phyloP scores from a whole-genome alignment of 2,888 invertebrate species.

The Drosophila multiciliata region DNA sequence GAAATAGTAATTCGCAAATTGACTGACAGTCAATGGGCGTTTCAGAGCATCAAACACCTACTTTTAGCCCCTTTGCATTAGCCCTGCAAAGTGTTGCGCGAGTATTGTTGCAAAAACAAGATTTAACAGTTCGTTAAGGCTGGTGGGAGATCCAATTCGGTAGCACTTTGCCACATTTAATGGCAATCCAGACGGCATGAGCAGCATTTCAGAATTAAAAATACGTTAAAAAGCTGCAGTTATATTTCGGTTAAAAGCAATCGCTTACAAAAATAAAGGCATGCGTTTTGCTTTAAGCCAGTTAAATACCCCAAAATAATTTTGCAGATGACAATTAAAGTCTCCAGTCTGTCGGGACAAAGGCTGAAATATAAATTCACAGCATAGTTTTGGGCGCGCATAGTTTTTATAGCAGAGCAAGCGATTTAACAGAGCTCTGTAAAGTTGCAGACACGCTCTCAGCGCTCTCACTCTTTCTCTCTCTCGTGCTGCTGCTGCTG shows the following conservation, averaged over 20 bases:
- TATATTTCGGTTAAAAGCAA: constrained; percentile 12
- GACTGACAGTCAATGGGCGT: constrained; percentile 67
- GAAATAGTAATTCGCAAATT: constrained; percentile 73
- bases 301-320: constrained; percentile 32
- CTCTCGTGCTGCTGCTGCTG: constrained; percentile 3
- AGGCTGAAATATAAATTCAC: constrained; percentile 18
- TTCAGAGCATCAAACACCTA: constrained; percentile 48
- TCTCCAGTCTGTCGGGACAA: constrained; percentile 54
- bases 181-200: constrained; percentile 6
- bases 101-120: constrained; percentile 11
- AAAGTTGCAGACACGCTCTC: constrained; percentile 4
- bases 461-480: neutral
- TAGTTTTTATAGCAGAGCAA: constrained; percentile 59
- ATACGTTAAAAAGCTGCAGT: constrained; percentile 29
- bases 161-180: constrained; percentile 4
- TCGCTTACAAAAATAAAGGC: constrained; percentile 38
- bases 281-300: constrained; percentile 38
- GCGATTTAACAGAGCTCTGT: constrained; percentile 30
- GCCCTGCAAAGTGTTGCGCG: constrained; percentile 26
- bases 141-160: neutral
- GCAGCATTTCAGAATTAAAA: neutral
- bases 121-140: constrained; percentile 60
- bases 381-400: constrained; percentile 43
- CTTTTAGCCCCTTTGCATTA: constrained; percentile 38
- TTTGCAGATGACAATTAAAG: constrained; percentile 56